Evolutionary conservation across 1,140 invertebrate species (phyloP).

Genomic region (Pissodes strobi): DNA sequence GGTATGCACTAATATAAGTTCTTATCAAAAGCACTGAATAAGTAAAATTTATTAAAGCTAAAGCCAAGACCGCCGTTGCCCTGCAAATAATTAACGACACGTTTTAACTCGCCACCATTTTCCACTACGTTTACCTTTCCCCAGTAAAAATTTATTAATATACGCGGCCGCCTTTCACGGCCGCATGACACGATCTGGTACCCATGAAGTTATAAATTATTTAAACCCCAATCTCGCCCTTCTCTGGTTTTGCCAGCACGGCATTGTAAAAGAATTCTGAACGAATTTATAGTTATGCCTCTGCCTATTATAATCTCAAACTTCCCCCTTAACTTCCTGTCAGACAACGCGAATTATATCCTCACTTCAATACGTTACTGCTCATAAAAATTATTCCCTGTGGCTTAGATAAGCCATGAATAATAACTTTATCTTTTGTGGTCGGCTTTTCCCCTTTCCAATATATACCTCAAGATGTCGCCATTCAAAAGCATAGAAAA

Average conservation of each 20-base stretch:
- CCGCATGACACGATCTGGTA: conserved; percentile 16
- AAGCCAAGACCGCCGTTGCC: not conserved
- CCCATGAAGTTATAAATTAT: conserved; percentile 18
- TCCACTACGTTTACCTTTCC: not conserved
- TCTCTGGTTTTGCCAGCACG: conserved; percentile 13
- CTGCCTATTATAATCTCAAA: conserved; percentile 15
- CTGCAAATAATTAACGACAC: not conserved
- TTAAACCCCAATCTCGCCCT: conserved; percentile 14
- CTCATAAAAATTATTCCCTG: conserved; percentile 9
- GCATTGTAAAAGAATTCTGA: conserved; percentile 16
- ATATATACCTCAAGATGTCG: too few species aligned
- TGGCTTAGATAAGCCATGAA: conserved; percentile 2
- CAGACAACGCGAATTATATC: conserved; percentile 11
- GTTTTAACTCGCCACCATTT: not conserved
- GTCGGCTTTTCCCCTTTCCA: too few species aligned
- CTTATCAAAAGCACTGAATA: too few species aligned
- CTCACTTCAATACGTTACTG: conserved; percentile 17
- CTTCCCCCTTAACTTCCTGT: conserved; percentile 14
- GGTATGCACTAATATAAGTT: too few species aligned
- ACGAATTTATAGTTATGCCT: conserved; percentile 20
- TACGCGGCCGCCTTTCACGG: conserved; percentile 12
- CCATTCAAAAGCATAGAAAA: too few species aligned
- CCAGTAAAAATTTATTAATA: conserved; percentile 14
- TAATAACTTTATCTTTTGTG: too few species aligned
- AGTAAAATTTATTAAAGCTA: too few species aligned